Base-by-base conservation (phyloP, 2,888 invertebrate species). In the Drosophila setosimentum region DNA sequence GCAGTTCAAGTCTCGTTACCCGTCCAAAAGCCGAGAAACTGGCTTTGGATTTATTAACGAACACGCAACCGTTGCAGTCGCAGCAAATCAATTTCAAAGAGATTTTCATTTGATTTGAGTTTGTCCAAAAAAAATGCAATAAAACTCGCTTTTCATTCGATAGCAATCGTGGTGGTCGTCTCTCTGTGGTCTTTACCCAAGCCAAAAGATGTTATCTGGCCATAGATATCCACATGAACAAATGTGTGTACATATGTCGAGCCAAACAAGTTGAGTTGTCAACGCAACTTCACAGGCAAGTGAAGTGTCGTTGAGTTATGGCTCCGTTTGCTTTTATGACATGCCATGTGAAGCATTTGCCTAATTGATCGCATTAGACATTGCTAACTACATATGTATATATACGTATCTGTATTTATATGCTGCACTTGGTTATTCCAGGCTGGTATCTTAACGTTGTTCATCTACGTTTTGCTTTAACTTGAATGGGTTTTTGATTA, bases 261-360 rank as follows among this genome's bases (percentile, higher is more conserved):
- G 29, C 68, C 68, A 75, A 85, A 85, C 84, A 85, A 85, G 84
- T 85, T 89, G 87, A 89, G 82, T 89, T 85, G 84, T 85, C 84
- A 85, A 82, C 89, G 84, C 87, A 79, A 69, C 84, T 74, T 87
- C 69, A 51, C 82, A 55, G 79, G 87, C 74, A 72, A 80, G 53
- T 69, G 73, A 87, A 87, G 87, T 87, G 89, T 79, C 66, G 65
- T 73, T 84, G 89, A 89, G 82, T 84, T 84, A 84, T 89, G 87
- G 87, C 69, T 49, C 21, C 45, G 68, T 68, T 71, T 54, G 69
- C 48, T 58, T 80, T 76, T 73, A 71, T 64, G 83, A 71, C 69
- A 45, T 45, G 53, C 29, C 32, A 68, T 42, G 45, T 58, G 50
- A 45, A 61, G 35, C 76, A 83, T 81, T 81, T 76, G 67, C 68